Conservation (phyloP, 2,113 vertebrate genomes). For the Podarcis raffonei region DNA sequence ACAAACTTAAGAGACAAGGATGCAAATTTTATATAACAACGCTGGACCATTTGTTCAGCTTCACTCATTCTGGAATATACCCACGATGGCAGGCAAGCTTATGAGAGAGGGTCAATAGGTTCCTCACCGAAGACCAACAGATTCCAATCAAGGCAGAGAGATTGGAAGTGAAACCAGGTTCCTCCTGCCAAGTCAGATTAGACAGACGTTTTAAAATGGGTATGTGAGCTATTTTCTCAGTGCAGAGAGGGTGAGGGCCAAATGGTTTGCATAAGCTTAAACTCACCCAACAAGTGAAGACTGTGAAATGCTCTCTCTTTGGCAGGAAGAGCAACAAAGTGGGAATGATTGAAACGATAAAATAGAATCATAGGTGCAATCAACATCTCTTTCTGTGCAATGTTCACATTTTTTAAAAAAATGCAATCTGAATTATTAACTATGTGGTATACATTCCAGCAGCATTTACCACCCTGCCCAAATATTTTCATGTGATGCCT, state of each 20-base stretch:
- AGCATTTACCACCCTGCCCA: too few species aligned
- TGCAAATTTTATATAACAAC: neutral
- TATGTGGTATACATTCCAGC: neutral
- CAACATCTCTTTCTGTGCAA: neutral
- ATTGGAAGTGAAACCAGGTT: conserved; percentile 65
- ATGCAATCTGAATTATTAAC: neutral
- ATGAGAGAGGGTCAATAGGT: conserved; percentile 54
- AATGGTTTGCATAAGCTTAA: conserved; percentile 50
- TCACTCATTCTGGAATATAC: conserved; percentile 55
- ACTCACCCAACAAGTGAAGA: conserved; percentile 17
- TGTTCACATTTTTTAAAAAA: neutral
- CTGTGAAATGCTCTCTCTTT: conserved; percentile 4
- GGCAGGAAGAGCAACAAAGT: conserved; percentile 13
- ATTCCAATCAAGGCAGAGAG: conserved; percentile 50
- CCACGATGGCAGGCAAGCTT: conserved; percentile 58
- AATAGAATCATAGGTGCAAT: neutral
- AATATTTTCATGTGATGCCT: neutral
- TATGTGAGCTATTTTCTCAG: conserved; percentile 41
- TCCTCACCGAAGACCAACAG: conserved; percentile 58
- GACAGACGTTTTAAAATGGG: conserved; percentile 57
- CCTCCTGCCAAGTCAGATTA: conserved; percentile 57
- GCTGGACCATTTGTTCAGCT: conserved; percentile 14
- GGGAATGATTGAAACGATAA: neutral
- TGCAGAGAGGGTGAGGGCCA: neutral
- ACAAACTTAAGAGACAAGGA: neutral